phyloP scores from a whole-genome alignment of 2,888 invertebrate species.

The Diabrotica balteata region DNA sequence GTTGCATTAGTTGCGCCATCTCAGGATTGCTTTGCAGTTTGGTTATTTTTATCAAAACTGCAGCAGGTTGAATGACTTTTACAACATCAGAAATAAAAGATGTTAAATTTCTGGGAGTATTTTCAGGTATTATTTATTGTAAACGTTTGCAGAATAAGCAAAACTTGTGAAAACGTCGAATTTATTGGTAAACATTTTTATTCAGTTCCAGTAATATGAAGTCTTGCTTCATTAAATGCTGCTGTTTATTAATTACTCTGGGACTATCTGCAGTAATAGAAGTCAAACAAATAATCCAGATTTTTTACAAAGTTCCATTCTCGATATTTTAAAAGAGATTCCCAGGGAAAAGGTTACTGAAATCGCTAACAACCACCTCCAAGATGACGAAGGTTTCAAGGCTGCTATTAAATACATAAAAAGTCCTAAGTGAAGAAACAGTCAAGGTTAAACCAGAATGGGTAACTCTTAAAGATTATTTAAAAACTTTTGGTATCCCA shows the following conservation, averaged over 20 bases:
- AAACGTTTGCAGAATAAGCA: too few relatives aligned
- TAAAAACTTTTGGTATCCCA: conserved; percentile 34
- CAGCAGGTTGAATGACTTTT: conserved; percentile 12
- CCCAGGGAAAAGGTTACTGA: conserved; percentile 33
- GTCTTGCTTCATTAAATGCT: too few relatives aligned
- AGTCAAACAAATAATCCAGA: too few relatives aligned
- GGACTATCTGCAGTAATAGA: too few relatives aligned
- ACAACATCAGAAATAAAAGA: conserved; percentile 24
- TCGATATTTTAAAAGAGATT: too few relatives aligned
- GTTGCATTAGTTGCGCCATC: too few relatives aligned
- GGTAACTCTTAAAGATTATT: conserved; percentile 34
- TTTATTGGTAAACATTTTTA: too few relatives aligned
- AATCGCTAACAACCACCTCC: conserved; percentile 34
- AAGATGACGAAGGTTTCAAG: conserved; percentile 40
- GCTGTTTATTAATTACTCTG: too few relatives aligned
- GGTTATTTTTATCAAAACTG: neutral
- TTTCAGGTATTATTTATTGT: neutral
- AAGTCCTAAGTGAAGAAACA: conserved; percentile 38
- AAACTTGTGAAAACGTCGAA: too few relatives aligned
- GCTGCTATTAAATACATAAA: conserved; percentile 42
- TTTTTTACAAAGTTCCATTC: too few relatives aligned
- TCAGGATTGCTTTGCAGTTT: too few relatives aligned
- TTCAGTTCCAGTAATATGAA: too few relatives aligned
- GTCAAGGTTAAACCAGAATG: conserved; percentile 37
- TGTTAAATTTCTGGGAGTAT: conserved; percentile 26